Evolutionary conservation across 2,888 invertebrate species (phyloP).

Genomic region (Eupithecia insigniata): DNA sequence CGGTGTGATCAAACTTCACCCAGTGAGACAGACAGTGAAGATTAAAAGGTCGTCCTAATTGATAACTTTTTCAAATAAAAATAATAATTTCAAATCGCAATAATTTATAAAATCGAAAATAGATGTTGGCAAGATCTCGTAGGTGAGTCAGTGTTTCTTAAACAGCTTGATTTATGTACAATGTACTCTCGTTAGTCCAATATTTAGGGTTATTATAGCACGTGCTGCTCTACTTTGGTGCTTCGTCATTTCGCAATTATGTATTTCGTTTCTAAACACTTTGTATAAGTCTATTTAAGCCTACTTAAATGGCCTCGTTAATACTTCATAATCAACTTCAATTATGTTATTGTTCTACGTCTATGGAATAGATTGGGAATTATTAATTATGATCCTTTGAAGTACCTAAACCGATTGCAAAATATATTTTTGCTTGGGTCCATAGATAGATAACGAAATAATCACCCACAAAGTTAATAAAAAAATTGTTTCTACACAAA

Average conservation of each 20-base stretch:
- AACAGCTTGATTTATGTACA: constrained; percentile 32
- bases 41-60: too few relatives aligned
- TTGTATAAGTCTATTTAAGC: constrained; percentile 5
- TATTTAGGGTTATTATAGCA: constrained; percentile 37
- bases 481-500: background rate
- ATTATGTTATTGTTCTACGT: background rate
- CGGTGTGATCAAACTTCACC: too few relatives aligned
- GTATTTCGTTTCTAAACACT: constrained; percentile 9
- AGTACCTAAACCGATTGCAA: background rate
- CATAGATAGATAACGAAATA: background rate
- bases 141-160: background rate
- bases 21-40: too few relatives aligned
- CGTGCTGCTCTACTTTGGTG: constrained; percentile 55
- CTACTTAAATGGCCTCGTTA: constrained; percentile 7
- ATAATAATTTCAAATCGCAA: too few relatives aligned
- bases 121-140: background rate
- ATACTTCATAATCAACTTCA: background rate
- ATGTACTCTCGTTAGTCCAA: constrained; percentile 35
- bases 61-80: too few relatives aligned
- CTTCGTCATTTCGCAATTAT: constrained; percentile 27
- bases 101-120: background rate
- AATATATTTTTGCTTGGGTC: background rate
- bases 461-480: background rate
- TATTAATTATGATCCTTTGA: background rate
- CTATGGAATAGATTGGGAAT: background rate